A percentile compares a stretch with the other conserved stretches of the same genome.
Evolutionary conservation across 1,140 invertebrate species (phyloP).

Genomic region (Drosophila pruinosa): DNA sequence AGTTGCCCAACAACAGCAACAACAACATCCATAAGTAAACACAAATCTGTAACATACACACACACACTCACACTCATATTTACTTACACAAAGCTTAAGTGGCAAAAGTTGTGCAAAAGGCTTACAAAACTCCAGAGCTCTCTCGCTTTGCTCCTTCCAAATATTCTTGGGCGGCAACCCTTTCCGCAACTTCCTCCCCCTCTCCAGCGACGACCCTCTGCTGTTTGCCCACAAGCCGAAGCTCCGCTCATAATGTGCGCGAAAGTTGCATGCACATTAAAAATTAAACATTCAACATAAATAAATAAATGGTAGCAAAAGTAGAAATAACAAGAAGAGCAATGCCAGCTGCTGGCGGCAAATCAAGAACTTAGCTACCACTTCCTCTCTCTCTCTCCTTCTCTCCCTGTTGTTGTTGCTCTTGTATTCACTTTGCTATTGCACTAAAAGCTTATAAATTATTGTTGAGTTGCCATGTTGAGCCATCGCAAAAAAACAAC

Average conservation of each 20-base stretch:
- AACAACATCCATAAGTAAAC: slow-evolving; percentile 29
- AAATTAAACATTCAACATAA: slow-evolving; percentile 76
- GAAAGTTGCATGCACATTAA: slow-evolving; percentile 75
- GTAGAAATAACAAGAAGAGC: slow-evolving; percentile 49
- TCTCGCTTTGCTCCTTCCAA: not conserved
- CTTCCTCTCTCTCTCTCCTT: not conserved
- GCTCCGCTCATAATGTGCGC: slow-evolving; percentile 28
- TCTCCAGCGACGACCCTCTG: not conserved
- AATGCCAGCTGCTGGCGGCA: slow-evolving; percentile 54
- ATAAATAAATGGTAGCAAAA: slow-evolving; percentile 72
- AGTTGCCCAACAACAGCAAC: slow-evolving; percentile 7
- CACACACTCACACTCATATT: slow-evolving; percentile 37
- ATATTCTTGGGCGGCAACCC: slow-evolving; percentile 19
- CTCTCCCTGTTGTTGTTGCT: slow-evolving; percentile 16
- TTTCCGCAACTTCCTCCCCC: slow-evolving; percentile 11
- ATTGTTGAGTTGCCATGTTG: slow-evolving; percentile 60
- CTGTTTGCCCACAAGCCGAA: slow-evolving; percentile 3
- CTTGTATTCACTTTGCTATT: slow-evolving; percentile 55
- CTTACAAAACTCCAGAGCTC: slow-evolving; percentile 67
- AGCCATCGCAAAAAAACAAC: slow-evolving; percentile 43
- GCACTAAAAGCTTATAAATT: slow-evolving; percentile 81
- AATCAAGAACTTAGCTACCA: slow-evolving; percentile 68
- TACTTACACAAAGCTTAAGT: slow-evolving; percentile 75
- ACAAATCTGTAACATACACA: slow-evolving; percentile 31
- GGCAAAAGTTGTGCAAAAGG: slow-evolving; percentile 78